These are phyloP conservation scores for Heterotis niloticus DNA, from an alignment of 2,113 vertebrate genomes.

Conservation along the genomic window DNA sequence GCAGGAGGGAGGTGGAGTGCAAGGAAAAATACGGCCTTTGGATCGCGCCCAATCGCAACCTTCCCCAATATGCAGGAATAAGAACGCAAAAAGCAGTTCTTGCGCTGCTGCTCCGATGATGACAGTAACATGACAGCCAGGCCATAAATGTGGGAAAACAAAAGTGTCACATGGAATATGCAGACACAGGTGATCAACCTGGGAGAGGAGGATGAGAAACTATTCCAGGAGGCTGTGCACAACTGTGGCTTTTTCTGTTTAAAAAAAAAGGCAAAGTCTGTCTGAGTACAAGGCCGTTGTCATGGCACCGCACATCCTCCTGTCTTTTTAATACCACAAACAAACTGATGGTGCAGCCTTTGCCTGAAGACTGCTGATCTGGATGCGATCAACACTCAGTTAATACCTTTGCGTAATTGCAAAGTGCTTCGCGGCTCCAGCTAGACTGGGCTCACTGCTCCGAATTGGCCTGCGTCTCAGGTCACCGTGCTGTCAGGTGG, in stretches of 20 bases:
- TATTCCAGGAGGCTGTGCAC: too few relatives aligned
- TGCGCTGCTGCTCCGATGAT: not conserved
- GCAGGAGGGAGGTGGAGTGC: constrained; percentile 34
- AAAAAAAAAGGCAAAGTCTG: not conserved
- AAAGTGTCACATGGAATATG: not conserved
- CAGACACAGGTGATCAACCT: not conserved
- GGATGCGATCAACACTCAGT: not conserved
- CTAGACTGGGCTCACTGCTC: too few relatives aligned
- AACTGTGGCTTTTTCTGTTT: not conserved
- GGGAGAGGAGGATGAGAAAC: too few relatives aligned
- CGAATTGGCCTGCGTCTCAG: too few relatives aligned
- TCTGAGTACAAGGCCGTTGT: not conserved
- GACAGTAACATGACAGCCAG: not conserved
- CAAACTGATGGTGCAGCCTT: not conserved
- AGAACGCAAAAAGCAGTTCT: not conserved
- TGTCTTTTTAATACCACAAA: not conserved
- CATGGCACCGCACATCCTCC: too few relatives aligned
- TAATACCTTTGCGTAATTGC: constrained; percentile 1
- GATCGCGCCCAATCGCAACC: too few relatives aligned
- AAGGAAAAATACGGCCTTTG: constrained; percentile 25
- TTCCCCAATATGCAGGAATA: not conserved
- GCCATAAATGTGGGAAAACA: not conserved
- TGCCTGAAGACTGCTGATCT: constrained; percentile 12
- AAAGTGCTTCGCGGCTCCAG: too few relatives aligned
- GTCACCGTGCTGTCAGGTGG: too few relatives aligned